phyloP scores from a whole-genome alignment of 2,113 vertebrate species.

The Corynorhinus townsendii region DNA sequence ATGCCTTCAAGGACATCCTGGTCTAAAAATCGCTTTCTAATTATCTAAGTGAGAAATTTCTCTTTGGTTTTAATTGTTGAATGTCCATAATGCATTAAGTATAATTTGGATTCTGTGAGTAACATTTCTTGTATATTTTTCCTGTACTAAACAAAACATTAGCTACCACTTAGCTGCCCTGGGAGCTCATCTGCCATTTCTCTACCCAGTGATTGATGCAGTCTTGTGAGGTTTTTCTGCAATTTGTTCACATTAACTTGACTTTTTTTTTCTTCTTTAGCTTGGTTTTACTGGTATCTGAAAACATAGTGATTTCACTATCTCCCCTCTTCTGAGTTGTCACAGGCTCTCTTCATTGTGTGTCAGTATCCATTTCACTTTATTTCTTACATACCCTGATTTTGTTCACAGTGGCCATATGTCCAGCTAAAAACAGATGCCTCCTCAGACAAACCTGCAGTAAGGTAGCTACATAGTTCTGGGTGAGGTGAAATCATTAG shows the following conservation, averaged over 20 bases:
- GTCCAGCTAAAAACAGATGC: neutral
- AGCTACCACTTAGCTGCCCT: neutral
- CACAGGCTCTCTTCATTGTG: neutral
- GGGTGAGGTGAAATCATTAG: neutral
- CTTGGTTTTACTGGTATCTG: conserved; percentile 5
- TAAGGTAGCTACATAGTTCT: neutral
- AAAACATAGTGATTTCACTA: neutral
- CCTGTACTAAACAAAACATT: neutral
- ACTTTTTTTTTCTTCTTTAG: neutral
- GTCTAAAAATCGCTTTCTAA: neutral
- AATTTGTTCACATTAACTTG: neutral
- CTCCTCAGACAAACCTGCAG: neutral
- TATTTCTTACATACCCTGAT: neutral
- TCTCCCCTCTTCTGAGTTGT: neutral
- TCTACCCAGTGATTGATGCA: neutral
- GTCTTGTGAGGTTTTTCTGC: neutral
- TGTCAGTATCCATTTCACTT: neutral
- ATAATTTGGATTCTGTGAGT: neutral
- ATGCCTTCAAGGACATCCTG: neutral
- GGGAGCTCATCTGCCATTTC: neutral
- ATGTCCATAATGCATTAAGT: neutral
- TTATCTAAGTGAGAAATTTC: conserved; percentile 2
- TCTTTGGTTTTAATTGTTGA: neutral
- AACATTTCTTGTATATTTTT: neutral
- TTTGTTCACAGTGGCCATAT: neutral